Conservation (phyloP, 2,113 vertebrate species). For the Rhineura floridana region DNA sequence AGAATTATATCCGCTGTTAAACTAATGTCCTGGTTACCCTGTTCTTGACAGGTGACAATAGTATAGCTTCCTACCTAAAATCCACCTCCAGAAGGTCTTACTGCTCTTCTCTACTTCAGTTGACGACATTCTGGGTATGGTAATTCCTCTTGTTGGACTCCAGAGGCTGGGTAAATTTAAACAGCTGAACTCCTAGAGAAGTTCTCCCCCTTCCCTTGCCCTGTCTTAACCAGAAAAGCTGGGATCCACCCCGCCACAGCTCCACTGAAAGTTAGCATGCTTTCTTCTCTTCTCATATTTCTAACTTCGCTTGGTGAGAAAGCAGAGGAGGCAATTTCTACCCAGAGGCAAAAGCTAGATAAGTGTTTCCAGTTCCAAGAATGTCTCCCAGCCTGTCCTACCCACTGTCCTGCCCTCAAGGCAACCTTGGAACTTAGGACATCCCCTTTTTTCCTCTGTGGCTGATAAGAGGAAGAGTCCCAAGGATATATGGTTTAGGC, state of each 20-base stretch:
- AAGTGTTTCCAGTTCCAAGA: not conserved
- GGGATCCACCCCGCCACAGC: no score
- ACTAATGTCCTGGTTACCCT: no score
- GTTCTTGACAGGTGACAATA: not conserved
- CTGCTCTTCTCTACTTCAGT: not conserved
- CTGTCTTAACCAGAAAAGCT: not conserved
- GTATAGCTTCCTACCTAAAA: not conserved
- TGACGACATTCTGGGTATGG: not conserved
- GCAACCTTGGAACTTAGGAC: no score
- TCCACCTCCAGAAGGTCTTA: not conserved
- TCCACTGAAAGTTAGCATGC: not conserved
- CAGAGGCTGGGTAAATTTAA: not conserved
- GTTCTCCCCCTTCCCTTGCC: not conserved
- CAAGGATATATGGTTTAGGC: not conserved
- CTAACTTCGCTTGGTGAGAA: not conserved
- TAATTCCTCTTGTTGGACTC: not conserved
- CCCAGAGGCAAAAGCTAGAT: not conserved
- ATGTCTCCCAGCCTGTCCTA: not conserved
- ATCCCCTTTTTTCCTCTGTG: not conserved
- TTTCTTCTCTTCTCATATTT: not conserved
- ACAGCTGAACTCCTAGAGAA: not conserved
- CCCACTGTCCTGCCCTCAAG: not conserved
- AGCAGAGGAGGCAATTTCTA: not conserved
- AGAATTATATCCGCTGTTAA: not conserved
- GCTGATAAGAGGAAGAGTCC: not conserved